Base-by-base conservation (phyloP, 2,888 invertebrate species). In the Salpingus planirostris region DNA sequence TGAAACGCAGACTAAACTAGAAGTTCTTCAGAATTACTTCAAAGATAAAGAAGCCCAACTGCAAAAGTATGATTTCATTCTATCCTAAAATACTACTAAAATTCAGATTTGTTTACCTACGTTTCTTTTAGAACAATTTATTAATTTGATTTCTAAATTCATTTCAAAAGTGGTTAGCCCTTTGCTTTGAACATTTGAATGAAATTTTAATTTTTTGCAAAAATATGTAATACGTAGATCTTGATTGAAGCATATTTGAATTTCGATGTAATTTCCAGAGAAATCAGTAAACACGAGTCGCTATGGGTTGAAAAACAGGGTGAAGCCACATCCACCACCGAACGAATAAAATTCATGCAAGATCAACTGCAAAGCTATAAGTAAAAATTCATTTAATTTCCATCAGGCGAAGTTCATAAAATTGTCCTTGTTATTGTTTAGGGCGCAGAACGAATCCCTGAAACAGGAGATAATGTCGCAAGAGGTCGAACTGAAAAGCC, bases 381-480 rank as follows among this genome's bases (percentile, higher is more conserved):
- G 86, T 86, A 13, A 31, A 22, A 11, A 11, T 7, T n/a, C n/a
- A 18, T 14, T 26, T 11, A 10, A 13, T 31, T 6, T 13, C 7
- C 13, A 15, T 27, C 11, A 11, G 10, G 23, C 10, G 8, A 23
- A 11, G 23, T 23, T 10, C n/a, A n/a, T n/a, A n/a, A n/a, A n/a
- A 18, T 18, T 18, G 8, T 23, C 5, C 12, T n/a, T 6, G 3
- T 11, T 31, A 40, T 18, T 38, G 50, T 40, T 39, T 38, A 73
- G 73, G 50, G 62, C 68, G 27, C 72, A 71, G 52, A 72, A 72
- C 46, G 73, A 73, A 56, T 65, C 69, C 31, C 60, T 91, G 40
- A 85, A 85, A 34, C 76, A 84, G 32, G 91, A 91, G 68, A 77
- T 91, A 38, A 73, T 86, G n/a, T 87, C 88, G 35, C 88, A 88